Percentiles rank a stretch among this genome's conserved stretches.
Evolutionary conservation across 2,113 vertebrate genomes (phyloP).

Genomic region (Noturus placidus): DNA sequence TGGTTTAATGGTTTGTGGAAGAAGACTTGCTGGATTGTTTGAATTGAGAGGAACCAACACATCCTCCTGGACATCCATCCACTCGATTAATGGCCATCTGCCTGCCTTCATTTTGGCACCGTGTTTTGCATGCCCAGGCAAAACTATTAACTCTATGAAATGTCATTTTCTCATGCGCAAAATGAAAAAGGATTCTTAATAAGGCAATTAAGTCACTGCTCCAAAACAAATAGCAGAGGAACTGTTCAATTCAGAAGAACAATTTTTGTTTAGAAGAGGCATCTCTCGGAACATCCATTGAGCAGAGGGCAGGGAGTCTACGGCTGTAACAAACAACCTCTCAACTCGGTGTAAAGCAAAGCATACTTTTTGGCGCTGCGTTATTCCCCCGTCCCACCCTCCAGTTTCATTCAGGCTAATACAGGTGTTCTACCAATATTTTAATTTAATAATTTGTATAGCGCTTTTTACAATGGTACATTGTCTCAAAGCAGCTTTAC

Average conservation of each 20-base stretch:
- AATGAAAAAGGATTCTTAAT: slow-evolving; percentile 44
- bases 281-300: background rate
- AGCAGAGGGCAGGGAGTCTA: background rate
- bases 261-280: background rate
- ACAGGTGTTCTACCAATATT: background rate
- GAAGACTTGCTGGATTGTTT: background rate
- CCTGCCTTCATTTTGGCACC: slow-evolving; percentile 24
- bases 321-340: background rate
- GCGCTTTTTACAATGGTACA: no score
- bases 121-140: slow-evolving; percentile 32
- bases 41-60: slow-evolving; percentile 25
- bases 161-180: slow-evolving; percentile 28
- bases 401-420: background rate
- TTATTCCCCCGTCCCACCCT: background rate
- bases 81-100: slow-evolving; percentile 27
- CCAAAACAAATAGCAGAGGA: slow-evolving; percentile 27
- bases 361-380: background rate
- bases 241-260: background rate
- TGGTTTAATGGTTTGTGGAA: background rate
- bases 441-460: no score
- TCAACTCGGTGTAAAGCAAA: background rate
- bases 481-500: no score
- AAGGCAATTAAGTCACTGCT: slow-evolving; percentile 7
- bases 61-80: slow-evolving; percentile 23
- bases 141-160: slow-evolving; percentile 42